A percentile compares a stretch with the other conserved stretches of the same genome.
phyloP scores from a whole-genome alignment of 2,113 vertebrate species.

The Sula dactylatra region DNA sequence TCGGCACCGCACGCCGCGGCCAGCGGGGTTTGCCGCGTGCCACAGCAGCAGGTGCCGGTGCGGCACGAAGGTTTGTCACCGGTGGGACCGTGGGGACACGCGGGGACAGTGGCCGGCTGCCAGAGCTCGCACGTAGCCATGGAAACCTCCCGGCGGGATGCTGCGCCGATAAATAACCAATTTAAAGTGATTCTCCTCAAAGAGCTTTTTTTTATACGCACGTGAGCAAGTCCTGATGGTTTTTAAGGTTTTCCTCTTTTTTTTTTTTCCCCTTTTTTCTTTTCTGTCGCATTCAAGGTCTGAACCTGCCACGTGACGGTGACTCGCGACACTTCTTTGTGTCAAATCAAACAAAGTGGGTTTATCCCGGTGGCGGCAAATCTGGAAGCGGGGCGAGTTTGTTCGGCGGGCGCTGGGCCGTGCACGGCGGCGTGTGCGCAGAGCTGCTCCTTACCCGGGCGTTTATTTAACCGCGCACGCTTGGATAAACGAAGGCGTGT shows the following conservation, averaged over 20 bases:
- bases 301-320: fast-evolving
- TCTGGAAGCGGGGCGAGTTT: not conserved
- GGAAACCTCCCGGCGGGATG: slow-evolving; percentile 55
- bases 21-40: fast-evolving
- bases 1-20: fast-evolving
- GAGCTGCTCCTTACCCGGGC: not conserved
- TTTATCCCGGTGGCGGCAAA: not conserved
- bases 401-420: fast-evolving
- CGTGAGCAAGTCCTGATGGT: not conserved
- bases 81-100: not conserved
- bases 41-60: not conserved
- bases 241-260: not conserved
- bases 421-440: not conserved
- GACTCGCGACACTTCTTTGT: not conserved
- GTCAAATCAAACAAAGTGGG: too few relatives aligned
- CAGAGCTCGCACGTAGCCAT: slow-evolving; percentile 47
- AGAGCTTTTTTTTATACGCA: not conserved
- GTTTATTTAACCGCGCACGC: fast-evolving
- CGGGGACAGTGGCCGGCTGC: not conserved
- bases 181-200: slow-evolving; percentile 15
- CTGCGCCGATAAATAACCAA: slow-evolving; percentile 35
- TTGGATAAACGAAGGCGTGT: fast-evolving
- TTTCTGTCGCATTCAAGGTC: not conserved
- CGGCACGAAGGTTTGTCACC: not conserved
- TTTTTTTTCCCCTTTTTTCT: too few relatives aligned